Percentiles rank a stretch among this genome's conserved stretches.
These are phyloP conservation scores for Mus spretus DNA, from an alignment of 2,797 vertebrate species.

Conservation along the genomic window DNA sequence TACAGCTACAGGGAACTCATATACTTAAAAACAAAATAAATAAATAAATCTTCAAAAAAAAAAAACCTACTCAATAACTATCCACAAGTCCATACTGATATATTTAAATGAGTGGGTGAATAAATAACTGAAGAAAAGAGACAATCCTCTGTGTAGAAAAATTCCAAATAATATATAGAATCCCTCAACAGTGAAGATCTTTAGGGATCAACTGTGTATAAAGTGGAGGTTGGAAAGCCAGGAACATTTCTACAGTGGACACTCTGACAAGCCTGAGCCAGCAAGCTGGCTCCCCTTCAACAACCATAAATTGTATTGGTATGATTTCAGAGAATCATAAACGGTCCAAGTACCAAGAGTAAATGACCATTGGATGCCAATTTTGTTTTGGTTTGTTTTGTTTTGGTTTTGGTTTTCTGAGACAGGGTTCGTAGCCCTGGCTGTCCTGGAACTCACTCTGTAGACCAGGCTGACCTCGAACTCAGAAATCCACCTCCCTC, in stretches of 20 bases:
- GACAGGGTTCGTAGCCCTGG: too few species aligned
- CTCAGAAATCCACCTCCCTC: too few species aligned
- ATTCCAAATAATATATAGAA: not conserved
- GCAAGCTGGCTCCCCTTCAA: not conserved
- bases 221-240: not conserved
- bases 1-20: too few species aligned
- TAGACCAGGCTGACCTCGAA: too few species aligned
- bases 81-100: not conserved
- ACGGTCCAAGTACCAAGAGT: not conserved
- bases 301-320: not conserved
- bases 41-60: not conserved
- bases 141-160: not conserved
- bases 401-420: too few species aligned
- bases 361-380: not conserved
- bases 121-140: not conserved
- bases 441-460: too few species aligned
- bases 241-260: not conserved
- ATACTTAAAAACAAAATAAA: not conserved
- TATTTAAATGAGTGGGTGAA: not conserved
- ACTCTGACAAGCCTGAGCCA: too few species aligned
- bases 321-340: not conserved
- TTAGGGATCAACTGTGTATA: not conserved
- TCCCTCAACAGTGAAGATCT: not conserved
- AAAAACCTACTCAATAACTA: not conserved
- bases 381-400: too few species aligned